phyloP scores from a whole-genome alignment of 2,888 invertebrate species.

The Byasa hedistus region DNA sequence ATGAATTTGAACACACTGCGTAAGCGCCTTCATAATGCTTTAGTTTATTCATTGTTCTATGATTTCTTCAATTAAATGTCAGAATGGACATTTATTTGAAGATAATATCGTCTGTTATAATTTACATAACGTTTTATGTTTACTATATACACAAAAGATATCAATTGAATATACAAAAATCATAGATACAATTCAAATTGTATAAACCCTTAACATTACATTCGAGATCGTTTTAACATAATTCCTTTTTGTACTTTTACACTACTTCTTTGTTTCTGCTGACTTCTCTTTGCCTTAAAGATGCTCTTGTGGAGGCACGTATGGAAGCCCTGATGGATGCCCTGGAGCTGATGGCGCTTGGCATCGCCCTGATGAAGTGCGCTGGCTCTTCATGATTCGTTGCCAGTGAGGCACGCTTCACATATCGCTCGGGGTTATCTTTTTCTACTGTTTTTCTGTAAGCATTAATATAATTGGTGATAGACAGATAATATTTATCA shows the following conservation, averaged over 20 bases:
- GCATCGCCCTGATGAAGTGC: conserved; percentile 57
- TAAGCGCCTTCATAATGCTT: too few species aligned
- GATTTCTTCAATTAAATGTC: too few species aligned
- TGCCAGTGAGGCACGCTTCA: conserved; percentile 43
- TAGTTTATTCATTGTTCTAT: too few species aligned
- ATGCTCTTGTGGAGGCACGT: conserved; percentile 52
- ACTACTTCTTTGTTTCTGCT: conserved; percentile 35
- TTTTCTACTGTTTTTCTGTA: conserved; percentile 50
- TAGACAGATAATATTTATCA: too few species aligned
- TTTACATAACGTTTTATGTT: too few species aligned
- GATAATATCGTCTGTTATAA: too few species aligned
- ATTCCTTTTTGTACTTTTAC: conserved; percentile 16
- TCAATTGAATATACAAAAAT: not conserved
- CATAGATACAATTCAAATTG: conserved; percentile 25
- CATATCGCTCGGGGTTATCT: conserved; percentile 53
- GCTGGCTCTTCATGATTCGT: conserved; percentile 39
- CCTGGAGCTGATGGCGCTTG: conserved; percentile 60
- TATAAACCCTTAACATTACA: conserved; percentile 34
- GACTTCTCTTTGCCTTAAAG: conserved; percentile 32
- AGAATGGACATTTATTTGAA: too few species aligned
- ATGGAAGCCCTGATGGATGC: conserved; percentile 60
- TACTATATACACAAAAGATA: too few species aligned
- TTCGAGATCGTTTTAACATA: conserved; percentile 29
- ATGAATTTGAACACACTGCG: too few species aligned
- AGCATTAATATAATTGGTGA: not conserved